Evolutionary conservation across 2,113 vertebrate genomes (phyloP), one percentile per base, ranked within the genome.

Genomic region (Lophura nycthemera): DNA sequence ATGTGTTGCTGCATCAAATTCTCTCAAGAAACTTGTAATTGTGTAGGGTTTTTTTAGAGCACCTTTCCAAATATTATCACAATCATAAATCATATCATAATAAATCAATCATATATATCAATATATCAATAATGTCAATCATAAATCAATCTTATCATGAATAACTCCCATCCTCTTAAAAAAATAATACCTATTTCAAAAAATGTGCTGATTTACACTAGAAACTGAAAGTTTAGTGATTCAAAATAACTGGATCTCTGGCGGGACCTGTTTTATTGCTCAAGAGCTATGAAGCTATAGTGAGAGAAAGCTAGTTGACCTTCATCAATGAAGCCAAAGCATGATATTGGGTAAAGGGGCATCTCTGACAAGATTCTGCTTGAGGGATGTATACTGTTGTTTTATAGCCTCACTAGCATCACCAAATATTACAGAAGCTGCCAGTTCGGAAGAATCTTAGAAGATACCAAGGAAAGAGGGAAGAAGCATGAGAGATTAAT

Each of bases 241-340:
- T 30, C 48, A 60, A 64, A 34, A 84, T 54, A 47, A 63, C 19
- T 9, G 18, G 70, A 79, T 87, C 83, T 45, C n/a, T 93, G 57
- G 34, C 8, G 71, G 52, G 60, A 91, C 77, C 40, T 27, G 2
- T 61, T 90, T 36, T 74, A 88, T 29, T 74, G 88, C 84, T 80
- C 45, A 24, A 89, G 93, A 90, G 83, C 69, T 71, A 63, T 70
- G 40, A 77, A 95, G 89, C 71, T 40, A 11, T 66, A 54, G 54
- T 86, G 79, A 89, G 73, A 94, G 77, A 79, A 90, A 90, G 38
- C 38, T 71, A n/a, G 59, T 89, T 98, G 97, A 97, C 96, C 96
- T 96, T 82, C 6, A 47, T 88, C 96, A 97, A 95, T 98, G 97
- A 98, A 81, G 64, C 43, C 48, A 71, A 73, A 1, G 2, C 48